Evolutionary conservation across 1,140 invertebrate genomes (phyloP).

Genomic region (Drosophila ohnishii): DNA sequence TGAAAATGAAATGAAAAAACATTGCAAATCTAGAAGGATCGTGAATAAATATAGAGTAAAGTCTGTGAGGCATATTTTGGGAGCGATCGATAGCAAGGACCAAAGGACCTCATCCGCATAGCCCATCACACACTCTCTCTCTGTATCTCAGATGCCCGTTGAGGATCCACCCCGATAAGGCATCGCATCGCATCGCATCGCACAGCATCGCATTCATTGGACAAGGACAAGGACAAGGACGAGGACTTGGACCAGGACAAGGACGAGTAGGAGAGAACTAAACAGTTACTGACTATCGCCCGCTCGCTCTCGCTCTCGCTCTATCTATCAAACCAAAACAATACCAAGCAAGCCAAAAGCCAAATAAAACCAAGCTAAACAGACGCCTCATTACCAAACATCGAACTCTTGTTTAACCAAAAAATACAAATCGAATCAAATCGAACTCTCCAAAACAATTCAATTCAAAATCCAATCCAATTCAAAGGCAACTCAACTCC

Average conservation of each 20-base stretch:
- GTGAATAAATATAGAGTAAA: slow-evolving; percentile 36
- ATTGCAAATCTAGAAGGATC: slow-evolving; percentile 61
- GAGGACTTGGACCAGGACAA: slow-evolving; percentile 15
- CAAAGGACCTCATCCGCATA: slow-evolving; percentile 34
- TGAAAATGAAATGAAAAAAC: slow-evolving; percentile 20
- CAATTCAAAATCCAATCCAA: slow-evolving; percentile 30
- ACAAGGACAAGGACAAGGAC: slow-evolving; percentile 20
- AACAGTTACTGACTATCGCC: slow-evolving; percentile 41
- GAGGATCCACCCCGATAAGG: slow-evolving; percentile 47
- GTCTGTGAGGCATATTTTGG: slow-evolving; percentile 42
- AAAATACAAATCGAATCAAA: slow-evolving; percentile 19
- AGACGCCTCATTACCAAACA: slow-evolving; percentile 60
- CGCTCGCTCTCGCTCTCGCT: slow-evolving; percentile 27
- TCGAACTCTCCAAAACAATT: slow-evolving; percentile 35
- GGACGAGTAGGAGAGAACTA: slow-evolving; percentile 19
- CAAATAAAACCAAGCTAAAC: slow-evolving; percentile 54
- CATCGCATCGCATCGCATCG: slow-evolving; percentile 32
- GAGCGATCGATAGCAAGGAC: slow-evolving; percentile 53
- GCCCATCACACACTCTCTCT: slow-evolving; percentile 20
- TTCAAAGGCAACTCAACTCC: slow-evolving; percentile 15
- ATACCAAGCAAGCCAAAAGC: slow-evolving; percentile 40
- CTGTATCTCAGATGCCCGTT: slow-evolving; percentile 61
- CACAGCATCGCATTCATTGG: slow-evolving; percentile 21
- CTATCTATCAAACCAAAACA: slow-evolving; percentile 28
- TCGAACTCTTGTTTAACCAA: slow-evolving; percentile 40